Evolutionary conservation across 2,888 invertebrate species (phyloP).

Genomic region (Junonia oenone): DNA sequence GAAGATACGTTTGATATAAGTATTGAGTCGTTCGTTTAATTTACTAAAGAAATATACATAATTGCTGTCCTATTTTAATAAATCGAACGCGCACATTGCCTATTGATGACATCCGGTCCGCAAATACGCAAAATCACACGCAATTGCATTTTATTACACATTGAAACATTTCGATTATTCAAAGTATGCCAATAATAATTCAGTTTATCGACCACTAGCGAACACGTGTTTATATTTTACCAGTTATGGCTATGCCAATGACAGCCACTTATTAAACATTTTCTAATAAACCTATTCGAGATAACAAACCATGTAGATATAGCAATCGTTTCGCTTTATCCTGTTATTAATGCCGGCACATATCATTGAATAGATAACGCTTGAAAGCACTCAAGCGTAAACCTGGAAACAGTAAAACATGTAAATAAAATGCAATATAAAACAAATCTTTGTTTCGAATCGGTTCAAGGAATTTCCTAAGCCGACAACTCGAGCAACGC

Average conservation of each 20-base stretch:
- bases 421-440: conserved; percentile 24
- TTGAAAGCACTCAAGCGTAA: conserved; percentile 11
- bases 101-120: neutral
- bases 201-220: neutral
- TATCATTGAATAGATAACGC: conserved; percentile 8
- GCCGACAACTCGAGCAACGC: conserved; percentile 53
- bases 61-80: neutral
- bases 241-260: neutral
- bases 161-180: neutral
- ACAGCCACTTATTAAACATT: neutral
- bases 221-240: neutral
- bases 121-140: neutral
- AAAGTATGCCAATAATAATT: neutral
- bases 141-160: neutral
- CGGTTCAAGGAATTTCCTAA: conserved; percentile 68
- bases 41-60: too few relatives aligned
- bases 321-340: neutral
- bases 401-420: conserved; percentile 11
- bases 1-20: too few relatives aligned
- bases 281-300: neutral
- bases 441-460: conserved; percentile 47
- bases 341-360: conserved; percentile 2
- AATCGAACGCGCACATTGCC: neutral
- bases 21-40: too few relatives aligned
- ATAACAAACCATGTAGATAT: neutral